Conservation (phyloP, 2,797 vertebrate species). For the Mus minutoides region DNA sequence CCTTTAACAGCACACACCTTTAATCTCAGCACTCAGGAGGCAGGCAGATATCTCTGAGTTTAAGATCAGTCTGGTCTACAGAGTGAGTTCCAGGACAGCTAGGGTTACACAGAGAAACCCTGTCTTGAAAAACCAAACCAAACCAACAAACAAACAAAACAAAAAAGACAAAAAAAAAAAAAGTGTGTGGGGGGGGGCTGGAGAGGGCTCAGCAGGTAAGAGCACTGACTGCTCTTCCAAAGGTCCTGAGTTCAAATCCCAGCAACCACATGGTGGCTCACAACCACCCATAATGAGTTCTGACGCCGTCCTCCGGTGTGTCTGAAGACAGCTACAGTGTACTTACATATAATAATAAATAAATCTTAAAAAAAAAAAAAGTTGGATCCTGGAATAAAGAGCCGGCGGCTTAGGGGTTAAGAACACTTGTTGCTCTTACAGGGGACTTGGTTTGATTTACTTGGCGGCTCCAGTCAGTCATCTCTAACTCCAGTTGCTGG, state of each 20-base stretch:
- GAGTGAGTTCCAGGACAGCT: not conserved
- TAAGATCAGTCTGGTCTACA: not conserved
- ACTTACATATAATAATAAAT: too few relatives aligned
- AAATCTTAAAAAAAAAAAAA: not conserved
- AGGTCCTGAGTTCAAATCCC: too few relatives aligned
- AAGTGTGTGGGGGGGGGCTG: too few relatives aligned
- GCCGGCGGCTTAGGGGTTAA: not conserved
- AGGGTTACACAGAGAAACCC: not conserved
- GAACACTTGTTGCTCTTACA: not conserved
- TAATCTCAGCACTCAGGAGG: not conserved
- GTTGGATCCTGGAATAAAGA: not conserved
- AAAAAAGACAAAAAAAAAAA: not conserved
- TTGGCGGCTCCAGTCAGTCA: not conserved
- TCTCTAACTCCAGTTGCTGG: not conserved
- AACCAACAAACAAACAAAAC: too few relatives aligned
- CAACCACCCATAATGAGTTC: too few relatives aligned
- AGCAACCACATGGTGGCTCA: too few relatives aligned
- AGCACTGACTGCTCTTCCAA: too few relatives aligned
- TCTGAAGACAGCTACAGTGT: too few relatives aligned
- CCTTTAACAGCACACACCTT: not conserved
- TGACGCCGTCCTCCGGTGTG: too few relatives aligned
- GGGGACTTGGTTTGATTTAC: not conserved
- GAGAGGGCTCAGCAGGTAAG: too few relatives aligned
- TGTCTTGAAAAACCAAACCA: not conserved
- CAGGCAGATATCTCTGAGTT: not conserved